Percentiles rank a stretch among this genome's conserved stretches.
phyloP scores from a whole-genome alignment of 2,888 invertebrate genomes.

The Leptinotarsa juncta region DNA sequence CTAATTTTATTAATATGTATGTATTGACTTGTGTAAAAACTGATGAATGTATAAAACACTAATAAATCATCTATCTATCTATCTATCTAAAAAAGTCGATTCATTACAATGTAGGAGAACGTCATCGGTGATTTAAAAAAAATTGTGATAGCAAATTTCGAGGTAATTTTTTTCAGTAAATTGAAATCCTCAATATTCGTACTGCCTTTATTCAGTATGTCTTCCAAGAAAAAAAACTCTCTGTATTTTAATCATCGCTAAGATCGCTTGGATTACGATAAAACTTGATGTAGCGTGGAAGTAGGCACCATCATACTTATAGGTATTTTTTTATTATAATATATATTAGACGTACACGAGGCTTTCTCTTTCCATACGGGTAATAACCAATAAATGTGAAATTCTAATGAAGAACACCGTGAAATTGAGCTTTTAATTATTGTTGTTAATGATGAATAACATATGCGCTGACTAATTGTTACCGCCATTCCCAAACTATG shows the following conservation, averaged over 20 bases:
- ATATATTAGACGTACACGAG: conserved; percentile 4
- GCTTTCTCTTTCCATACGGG: conserved; percentile 21
- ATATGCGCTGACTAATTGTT: not conserved
- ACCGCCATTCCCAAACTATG: conserved; percentile 2
- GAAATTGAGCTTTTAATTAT: conserved; percentile 15
- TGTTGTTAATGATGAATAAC: conserved; percentile 14
- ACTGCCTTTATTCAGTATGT: not conserved
- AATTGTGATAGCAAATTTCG: too few relatives aligned
- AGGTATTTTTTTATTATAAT: not conserved
- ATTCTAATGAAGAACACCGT: conserved; percentile 9
- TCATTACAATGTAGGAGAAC: too few relatives aligned
- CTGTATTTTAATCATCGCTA: not conserved
- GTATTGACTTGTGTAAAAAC: too few relatives aligned
- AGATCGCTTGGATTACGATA: not conserved
- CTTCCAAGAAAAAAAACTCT: not conserved
- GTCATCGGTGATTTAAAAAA: too few relatives aligned
- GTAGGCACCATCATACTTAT: conserved; percentile 5
- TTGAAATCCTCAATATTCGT: too few relatives aligned
- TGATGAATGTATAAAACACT: too few relatives aligned
- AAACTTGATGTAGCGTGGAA: conserved; percentile 6
- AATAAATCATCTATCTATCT: too few relatives aligned
- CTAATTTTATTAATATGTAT: too few relatives aligned
- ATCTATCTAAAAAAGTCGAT: too few relatives aligned
- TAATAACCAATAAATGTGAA: conserved; percentile 18
- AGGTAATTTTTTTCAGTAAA: too few relatives aligned